A percentile compares a stretch with the other conserved stretches of the same genome.
Conservation (phyloP, 2,888 invertebrate genomes). For the Globia sparganii region DNA sequence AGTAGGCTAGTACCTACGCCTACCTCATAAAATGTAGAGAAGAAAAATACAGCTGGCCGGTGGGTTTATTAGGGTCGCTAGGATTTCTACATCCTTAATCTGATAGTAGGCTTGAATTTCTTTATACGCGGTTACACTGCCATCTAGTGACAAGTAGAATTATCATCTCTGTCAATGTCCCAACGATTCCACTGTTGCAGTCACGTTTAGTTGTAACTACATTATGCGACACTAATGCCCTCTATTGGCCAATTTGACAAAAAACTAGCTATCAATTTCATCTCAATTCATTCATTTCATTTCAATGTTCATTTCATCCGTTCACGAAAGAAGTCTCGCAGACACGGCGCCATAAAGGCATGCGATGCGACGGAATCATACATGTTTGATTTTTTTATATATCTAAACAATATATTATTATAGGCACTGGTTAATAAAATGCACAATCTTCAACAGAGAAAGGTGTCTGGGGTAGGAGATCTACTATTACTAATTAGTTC, state of each 20-base stretch:
- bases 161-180: neutral
- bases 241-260: conserved; percentile 9
- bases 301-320: neutral
- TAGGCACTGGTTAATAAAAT: neutral
- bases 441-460: too few relatives aligned
- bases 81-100: neutral
- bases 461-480: neutral
- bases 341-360: neutral
- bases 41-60: neutral
- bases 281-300: too few relatives aligned
- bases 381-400: neutral
- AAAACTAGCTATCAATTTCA: neutral
- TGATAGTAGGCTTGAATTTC: neutral
- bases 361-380: neutral
- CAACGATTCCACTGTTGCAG: neutral
- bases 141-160: conserved; percentile 42
- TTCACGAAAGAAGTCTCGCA: neutral
- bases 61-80: neutral
- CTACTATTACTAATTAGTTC: too few relatives aligned
- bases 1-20: too few relatives aligned
- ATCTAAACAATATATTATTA: neutral
- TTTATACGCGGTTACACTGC: neutral
- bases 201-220: neutral
- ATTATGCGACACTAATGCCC: neutral
- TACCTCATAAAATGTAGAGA: neutral